Evolutionary conservation across 2,888 invertebrate species (phyloP).

Genomic region (Argynnis bischoffii): DNA sequence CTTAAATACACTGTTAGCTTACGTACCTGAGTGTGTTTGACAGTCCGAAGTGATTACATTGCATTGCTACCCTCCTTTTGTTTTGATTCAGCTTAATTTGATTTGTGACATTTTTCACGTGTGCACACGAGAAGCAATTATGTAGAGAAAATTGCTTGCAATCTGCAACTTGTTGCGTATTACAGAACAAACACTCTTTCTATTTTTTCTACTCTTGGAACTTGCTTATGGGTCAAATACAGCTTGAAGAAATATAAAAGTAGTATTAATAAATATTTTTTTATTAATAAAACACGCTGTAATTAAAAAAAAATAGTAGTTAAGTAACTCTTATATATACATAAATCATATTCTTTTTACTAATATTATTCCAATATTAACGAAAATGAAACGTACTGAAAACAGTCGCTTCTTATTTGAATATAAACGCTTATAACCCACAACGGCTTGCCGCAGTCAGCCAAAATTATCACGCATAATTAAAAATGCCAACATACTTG

Average conservation of each 20-base stretch:
- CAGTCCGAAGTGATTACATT: slow-evolving; percentile 79
- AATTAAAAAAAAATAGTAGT: too few relatives aligned
- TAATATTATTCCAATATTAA: too few relatives aligned
- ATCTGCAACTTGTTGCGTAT: slow-evolving; percentile 5
- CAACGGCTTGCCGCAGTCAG: slow-evolving; percentile 32
- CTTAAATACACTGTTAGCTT: slow-evolving; percentile 77
- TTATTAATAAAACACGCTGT: not conserved
- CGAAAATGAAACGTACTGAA: not conserved
- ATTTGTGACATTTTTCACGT: slow-evolving; percentile 72
- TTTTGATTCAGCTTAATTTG: slow-evolving; percentile 78
- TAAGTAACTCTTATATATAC: too few relatives aligned
- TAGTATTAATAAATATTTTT: not conserved
- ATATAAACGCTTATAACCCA: slow-evolving; percentile 22
- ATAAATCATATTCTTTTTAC: too few relatives aligned
- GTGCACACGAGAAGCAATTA: slow-evolving; percentile 25
- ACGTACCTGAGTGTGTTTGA: slow-evolving; percentile 79
- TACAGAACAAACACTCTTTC: not conserved
- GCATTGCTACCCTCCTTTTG: slow-evolving; percentile 68
- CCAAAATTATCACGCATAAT: slow-evolving; percentile 70
- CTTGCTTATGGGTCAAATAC: not conserved
- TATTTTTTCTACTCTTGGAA: slow-evolving; percentile 4
- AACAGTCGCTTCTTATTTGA: not conserved
- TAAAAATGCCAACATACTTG: slow-evolving; percentile 80
- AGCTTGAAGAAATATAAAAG: not conserved
- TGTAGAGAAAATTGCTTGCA: not conserved